Percentiles rank a stretch among this genome's conserved stretches.
Evolutionary conservation across 2,888 invertebrate species (phyloP).

Genomic region (Cheilosia impressa): DNA sequence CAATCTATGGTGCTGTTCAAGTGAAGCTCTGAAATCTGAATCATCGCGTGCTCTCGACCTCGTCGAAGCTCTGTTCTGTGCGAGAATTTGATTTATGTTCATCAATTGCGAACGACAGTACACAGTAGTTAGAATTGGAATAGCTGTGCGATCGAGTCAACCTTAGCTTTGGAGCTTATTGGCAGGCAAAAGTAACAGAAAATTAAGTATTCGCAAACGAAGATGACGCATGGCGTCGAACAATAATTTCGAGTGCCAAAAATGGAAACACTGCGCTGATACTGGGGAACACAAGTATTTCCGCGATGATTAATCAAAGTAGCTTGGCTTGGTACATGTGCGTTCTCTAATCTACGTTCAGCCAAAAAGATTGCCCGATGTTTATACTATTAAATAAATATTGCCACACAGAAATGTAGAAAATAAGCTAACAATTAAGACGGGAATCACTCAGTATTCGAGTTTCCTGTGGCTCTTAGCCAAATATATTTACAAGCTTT

Average conservation of each 20-base stretch:
- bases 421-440: too few relatives aligned
- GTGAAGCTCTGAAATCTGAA: constrained; percentile 16
- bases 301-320: not conserved
- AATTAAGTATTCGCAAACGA: constrained; percentile 1
- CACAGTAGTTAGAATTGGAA: not conserved
- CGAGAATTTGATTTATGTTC: constrained; percentile 40
- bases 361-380: too few relatives aligned
- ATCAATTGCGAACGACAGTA: constrained; percentile 15
- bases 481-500: too few relatives aligned
- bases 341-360: too few relatives aligned
- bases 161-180: constrained; percentile 8
- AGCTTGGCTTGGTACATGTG: not conserved
- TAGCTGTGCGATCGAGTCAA: constrained; percentile 13
- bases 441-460: too few relatives aligned
- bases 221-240: not conserved
- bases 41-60: constrained; percentile 28
- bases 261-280: constrained; percentile 12
- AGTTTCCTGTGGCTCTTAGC: too few relatives aligned
- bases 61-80: constrained; percentile 26
- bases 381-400: too few relatives aligned
- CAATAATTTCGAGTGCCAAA: constrained; percentile 14
- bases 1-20: not conserved
- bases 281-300: not conserved
- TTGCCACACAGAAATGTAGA: too few relatives aligned
- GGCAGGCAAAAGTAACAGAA: constrained; percentile 9